Evolutionary conservation across 2,797 vertebrate genomes (phyloP).

Genomic region (Micromesistius poutassou): DNA sequence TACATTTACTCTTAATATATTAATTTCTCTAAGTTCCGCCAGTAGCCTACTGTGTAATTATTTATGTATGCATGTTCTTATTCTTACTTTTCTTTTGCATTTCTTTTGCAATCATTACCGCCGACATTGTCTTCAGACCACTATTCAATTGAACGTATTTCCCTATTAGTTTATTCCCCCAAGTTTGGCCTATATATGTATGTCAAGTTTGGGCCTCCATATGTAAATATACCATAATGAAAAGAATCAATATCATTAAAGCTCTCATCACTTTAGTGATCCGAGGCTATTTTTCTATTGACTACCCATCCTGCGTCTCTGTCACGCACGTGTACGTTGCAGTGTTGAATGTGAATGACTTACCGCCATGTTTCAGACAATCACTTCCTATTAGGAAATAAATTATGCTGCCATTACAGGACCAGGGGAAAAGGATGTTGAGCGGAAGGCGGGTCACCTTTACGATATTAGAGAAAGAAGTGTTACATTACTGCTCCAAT

Average conservation of each 20-base stretch:
- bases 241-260: not conserved
- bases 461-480: not conserved
- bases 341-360: conserved; percentile 29
- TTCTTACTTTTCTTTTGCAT: not conserved
- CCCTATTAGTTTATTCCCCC: not conserved
- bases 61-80: not conserved
- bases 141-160: not conserved
- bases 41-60: not conserved
- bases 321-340: conserved; percentile 28
- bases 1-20: no score
- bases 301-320: conserved; percentile 22
- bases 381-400: conserved; percentile 38
- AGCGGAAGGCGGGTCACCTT: conserved; percentile 17
- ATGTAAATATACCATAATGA: not conserved
- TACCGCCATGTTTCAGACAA: conserved; percentile 27
- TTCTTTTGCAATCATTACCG: not conserved
- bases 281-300: conserved; percentile 1
- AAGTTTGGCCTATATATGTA: not conserved
- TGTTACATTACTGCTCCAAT: not conserved
- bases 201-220: not conserved
- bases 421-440: conserved; percentile 12
- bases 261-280: conserved; percentile 11
- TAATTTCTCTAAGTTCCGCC: not conserved
- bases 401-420: conserved; percentile 27
- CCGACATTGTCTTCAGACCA: not conserved